Base-by-base conservation (phyloP, 2,113 vertebrate species). In the Sapajus apella region DNA sequence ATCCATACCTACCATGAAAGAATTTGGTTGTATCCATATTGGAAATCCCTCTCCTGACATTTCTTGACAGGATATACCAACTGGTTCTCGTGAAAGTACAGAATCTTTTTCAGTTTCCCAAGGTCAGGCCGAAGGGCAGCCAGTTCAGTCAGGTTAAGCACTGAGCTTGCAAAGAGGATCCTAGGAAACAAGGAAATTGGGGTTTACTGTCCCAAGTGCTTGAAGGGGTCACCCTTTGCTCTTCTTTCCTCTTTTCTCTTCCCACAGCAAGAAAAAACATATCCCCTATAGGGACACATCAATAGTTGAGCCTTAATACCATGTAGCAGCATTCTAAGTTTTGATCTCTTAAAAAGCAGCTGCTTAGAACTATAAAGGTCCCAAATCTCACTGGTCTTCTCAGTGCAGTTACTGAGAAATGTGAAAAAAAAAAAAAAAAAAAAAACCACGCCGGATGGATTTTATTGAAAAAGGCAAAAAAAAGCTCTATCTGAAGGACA, bases 11-110 rank as follows among this genome's bases (percentile, higher is more conserved):
- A 99, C 99, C 99, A 99, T 52, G 99, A 99, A 94, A 99, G 98
- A 97, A 99, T 94, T 98, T 99, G 99, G 99, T 99, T 99, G 98
- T 99, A 99, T 94, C 99, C 99, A 14, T 99, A 99, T 90, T 99
- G 99, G 98, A 99, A 99, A 98, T 99, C 99, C 97, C 99, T 98
- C 83, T 99, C 99, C 98, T 99, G 99, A 98, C 97, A 98, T 98
- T 99, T 99, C 98, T 99, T 99, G 97, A 99, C 99, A 66, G 99
- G 99, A 98, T 99, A 99, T 5, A 98, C 98, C 98, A 99, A 98
- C 97, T 99, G 99, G 98, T 99, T 99, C 98, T 99, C 99, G 21
- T 99, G 99, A 98, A 99, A 99, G 98, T 99, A 99, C 92, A 99
- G 98, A 87, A 99, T 97, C 98, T 99, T 99, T 98, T 99, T 99